Evolutionary conservation across 2,113 vertebrate genomes (phyloP), one percentile per base, ranked within the genome.

Genomic region (Cavia aperea): DNA sequence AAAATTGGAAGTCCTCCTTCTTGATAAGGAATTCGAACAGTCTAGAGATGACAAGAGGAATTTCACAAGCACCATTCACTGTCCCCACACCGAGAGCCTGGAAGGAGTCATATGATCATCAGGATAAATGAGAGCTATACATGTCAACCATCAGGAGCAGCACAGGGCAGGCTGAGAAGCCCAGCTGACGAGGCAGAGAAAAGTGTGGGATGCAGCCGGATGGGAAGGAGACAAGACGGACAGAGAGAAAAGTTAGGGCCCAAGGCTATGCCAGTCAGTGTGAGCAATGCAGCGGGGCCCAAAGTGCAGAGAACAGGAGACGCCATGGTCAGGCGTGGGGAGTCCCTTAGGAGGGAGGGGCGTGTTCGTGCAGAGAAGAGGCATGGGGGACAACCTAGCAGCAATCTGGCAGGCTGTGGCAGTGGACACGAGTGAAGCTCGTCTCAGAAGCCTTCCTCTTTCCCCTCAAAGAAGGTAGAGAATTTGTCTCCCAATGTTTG

Each of bases 141-240:
- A 54, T 70, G 12, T 5, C 19, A 49, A 24, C 0, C 33, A 31
- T 31, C 16, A 36, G 51, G 75, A 73, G 54, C 33, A 12, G 51
- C n/a, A 1, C 31, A 0, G 36, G 51, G n/a, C 10, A 4, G 23
- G 6, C 5, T 1, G n/a, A 4, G 62, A 16, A 60, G 33, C 10
- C 16, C 75, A 43, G 56, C 51, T 49, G 39, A 26, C 5, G 23
- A 0, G 65, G 7, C 62, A 36, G 13, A 43, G 33, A 58, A 23
- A 46, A 14, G 39, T 2, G 16, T 21, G 56, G 70, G 39, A 14
- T n/a, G 33, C 16, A 29, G 18, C 36, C 1, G 43, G 7, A 79
- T 10, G 18, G 58, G 18, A 66, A 29, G 1, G 6, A 36, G 14
- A 84, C 54, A 56, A 72, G 11, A 15, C 1, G 26, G n/a, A 1